Base-by-base conservation (phyloP, 2,113 vertebrate species). In the Pleuronectes platessa region DNA sequence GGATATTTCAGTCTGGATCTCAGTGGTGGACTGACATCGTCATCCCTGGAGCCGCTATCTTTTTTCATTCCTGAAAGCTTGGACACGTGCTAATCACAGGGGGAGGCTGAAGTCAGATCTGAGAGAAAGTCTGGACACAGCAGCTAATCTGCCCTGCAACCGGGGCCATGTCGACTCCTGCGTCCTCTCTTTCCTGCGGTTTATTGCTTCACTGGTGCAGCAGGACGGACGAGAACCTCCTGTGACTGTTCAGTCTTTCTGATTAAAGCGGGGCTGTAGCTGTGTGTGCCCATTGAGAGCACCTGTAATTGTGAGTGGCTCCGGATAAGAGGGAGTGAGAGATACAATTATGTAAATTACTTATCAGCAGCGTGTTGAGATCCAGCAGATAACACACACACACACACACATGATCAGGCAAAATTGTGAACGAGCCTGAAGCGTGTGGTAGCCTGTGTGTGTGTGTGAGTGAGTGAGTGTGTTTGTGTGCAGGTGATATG, bases 91-190 rank as follows among this genome's bases (percentile, higher is more conserved):
- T 81, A 66, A 84, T 88, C 79, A 85, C 71, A 61, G 55, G 71
- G 15, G 58, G 31, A 87, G 68, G 66, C 69, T 74, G 11, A 69
- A 74, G 68, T 76, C 76, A 37, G 53, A 47, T 56, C 74, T 55
- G 55, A n/a, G 47, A 21, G 47, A 68, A 74, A 68, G 67, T 12
- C 67, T 70, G 83, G 56, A 71, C 56, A 61, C 67, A 31, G 31
- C 31, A 7, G 65, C 65, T 85, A 81, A 85, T 88, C 86, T 65
- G 51, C 74, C 76, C 31, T 37, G 73, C 63, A 72, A 79, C 26
- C 42, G 56, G 35, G 70, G 60, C 56, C 75, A 53, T 24, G 51
- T 35, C 7, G 1, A 53, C 51, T 53, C 51, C 51, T 53, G 51
- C 8, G 51, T 7, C 51, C 20, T 20, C 20, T n/a, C 51, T 53